Evolutionary conservation across 2,113 vertebrate genomes (phyloP).

Genomic region (Sylvietta virens): DNA sequence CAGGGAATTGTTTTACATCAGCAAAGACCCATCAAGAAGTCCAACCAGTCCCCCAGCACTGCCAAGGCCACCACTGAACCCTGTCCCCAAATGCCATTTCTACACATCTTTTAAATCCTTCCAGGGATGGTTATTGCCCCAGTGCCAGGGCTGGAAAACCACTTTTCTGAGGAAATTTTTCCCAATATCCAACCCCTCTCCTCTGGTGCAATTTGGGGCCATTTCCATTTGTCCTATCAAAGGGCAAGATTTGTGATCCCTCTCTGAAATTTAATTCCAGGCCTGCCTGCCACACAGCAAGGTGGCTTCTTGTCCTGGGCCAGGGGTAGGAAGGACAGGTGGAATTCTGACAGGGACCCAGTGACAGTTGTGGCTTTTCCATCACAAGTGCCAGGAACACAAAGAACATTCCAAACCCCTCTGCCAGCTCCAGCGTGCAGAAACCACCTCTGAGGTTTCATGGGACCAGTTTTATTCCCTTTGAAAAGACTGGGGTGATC

Average conservation of each 20-base stretch:
- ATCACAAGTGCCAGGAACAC: background rate
- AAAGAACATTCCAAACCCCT: background rate
- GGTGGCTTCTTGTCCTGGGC: background rate
- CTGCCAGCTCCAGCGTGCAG: background rate
- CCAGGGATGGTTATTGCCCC: background rate
- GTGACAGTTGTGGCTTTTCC: background rate
- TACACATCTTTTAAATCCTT: background rate
- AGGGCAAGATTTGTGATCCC: background rate
- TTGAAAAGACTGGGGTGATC: background rate
- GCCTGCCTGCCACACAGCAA: background rate
- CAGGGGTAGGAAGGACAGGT: background rate
- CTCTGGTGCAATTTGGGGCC: background rate
- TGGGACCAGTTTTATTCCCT: background rate
- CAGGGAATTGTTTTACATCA: background rate
- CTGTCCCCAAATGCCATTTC: background rate
- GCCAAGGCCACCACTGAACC: background rate
- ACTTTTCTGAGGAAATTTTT: background rate
- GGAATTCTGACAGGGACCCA: background rate
- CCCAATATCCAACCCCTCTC: background rate
- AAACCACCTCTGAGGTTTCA: background rate
- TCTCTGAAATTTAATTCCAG: background rate
- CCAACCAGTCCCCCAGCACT: background rate
- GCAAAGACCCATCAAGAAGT: background rate
- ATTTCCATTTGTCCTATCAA: background rate
- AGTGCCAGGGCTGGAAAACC: accelerated